Evolutionary conservation across 2,113 vertebrate genomes (phyloP).

Genomic region (Fulica atra): DNA sequence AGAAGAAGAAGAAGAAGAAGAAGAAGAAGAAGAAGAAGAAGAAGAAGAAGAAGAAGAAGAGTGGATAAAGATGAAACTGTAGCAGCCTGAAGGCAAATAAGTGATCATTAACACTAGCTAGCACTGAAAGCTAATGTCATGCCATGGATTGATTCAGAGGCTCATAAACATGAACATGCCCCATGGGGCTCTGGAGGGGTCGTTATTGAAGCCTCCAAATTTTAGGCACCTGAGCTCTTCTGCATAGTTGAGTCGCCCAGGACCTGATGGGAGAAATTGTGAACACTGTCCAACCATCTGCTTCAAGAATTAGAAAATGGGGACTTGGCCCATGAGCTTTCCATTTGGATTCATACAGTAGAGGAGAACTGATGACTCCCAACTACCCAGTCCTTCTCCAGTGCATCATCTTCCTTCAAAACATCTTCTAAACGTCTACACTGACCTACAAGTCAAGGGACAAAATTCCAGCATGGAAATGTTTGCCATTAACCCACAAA

Average conservation of each 20-base stretch:
- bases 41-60: not conserved
- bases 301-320: not conserved
- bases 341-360: fast-evolving
- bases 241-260: fast-evolving
- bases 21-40: too few relatives aligned
- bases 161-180: not conserved
- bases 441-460: not conserved
- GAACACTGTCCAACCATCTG: fast-evolving
- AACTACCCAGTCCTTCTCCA: not conserved
- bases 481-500: not conserved
- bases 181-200: not conserved
- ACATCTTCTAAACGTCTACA: not conserved
- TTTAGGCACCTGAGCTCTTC: not conserved
- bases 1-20: too few relatives aligned
- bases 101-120: not conserved
- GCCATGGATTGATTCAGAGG: not conserved
- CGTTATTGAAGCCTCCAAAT: not conserved
- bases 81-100: not conserved
- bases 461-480: not conserved
- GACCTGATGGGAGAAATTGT: not conserved
- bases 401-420: not conserved
- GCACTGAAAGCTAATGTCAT: not conserved
- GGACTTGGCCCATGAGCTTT: too few relatives aligned
- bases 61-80: not conserved
- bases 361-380: not conserved